A percentile compares a stretch with the other conserved stretches of the same genome.
Evolutionary conservation across 2,888 invertebrate genomes (phyloP).

Genomic region (Pristionchus entomophagus): DNA sequence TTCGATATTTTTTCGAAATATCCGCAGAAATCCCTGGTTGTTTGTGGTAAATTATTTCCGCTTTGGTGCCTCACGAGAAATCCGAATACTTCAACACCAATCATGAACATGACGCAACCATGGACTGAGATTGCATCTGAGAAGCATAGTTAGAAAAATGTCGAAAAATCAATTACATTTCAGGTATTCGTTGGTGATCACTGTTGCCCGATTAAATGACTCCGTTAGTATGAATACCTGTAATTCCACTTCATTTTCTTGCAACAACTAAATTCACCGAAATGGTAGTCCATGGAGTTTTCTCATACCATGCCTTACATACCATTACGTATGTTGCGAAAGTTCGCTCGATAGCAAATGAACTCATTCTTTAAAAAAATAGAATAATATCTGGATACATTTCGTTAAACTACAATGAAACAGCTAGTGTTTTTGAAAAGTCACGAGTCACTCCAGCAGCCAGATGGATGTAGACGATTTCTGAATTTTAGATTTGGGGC

Average conservation of each 20-base stretch:
- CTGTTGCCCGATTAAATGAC: not conserved
- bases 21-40: not conserved
- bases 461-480: not conserved
- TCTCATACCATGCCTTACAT: not conserved
- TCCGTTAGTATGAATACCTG: not conserved
- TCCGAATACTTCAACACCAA: not conserved
- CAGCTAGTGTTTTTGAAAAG: not conserved
- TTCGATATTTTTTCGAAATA: not conserved
- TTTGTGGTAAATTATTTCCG: no score
- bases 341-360: not conserved
- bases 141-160: not conserved
- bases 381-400: not conserved
- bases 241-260: not conserved
- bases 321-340: not conserved
- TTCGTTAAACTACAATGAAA: not conserved
- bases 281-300: not conserved
- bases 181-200: not conserved
- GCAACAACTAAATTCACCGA: not conserved
- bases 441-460: not conserved
- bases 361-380: not conserved
- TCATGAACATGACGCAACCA: not conserved
- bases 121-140: not conserved
- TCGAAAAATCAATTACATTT: not conserved
- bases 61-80: not conserved
- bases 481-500: not conserved